A percentile compares a stretch with the other conserved stretches of the same genome.
Conservation (phyloP, 2,113 vertebrate species). For the Atherinomorus stipes region DNA sequence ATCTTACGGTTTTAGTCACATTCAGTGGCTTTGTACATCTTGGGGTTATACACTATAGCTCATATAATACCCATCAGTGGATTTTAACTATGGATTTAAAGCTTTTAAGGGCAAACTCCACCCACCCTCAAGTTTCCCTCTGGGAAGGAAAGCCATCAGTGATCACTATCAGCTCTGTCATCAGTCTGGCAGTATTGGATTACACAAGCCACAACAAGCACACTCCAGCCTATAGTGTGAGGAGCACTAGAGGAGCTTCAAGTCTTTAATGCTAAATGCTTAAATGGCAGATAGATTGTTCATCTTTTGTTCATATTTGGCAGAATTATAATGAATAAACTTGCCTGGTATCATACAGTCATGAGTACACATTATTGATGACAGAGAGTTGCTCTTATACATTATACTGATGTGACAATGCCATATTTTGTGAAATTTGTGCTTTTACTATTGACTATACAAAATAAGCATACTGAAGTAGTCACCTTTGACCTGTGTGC, state of each 20-base stretch:
- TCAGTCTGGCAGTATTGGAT: conserved; percentile 62
- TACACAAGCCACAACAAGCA: conserved; percentile 65
- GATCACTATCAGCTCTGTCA: conserved; percentile 48
- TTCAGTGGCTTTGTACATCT: conserved; percentile 10
- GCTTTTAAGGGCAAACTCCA: conserved; percentile 68
- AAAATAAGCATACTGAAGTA: background rate
- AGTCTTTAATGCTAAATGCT: conserved; percentile 34
- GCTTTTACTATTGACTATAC: background rate
- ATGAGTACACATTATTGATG: background rate
- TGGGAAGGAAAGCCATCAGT: conserved; percentile 66
- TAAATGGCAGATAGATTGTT: background rate
- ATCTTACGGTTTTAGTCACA: conserved; percentile 8
- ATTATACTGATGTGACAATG: too few species aligned
- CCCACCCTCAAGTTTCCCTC: conserved; percentile 47
- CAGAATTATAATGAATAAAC: background rate
- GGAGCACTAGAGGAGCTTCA: conserved; percentile 36
- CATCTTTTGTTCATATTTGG: background rate
- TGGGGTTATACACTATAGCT: conserved; percentile 28
- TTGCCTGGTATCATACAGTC: background rate
- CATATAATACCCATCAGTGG: conserved; percentile 50
- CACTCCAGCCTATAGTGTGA: conserved; percentile 42
- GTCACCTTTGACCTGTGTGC: background rate
- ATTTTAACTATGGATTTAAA: conserved; percentile 55
- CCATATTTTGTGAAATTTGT: too few species aligned
- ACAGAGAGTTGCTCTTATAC: too few species aligned